These are phyloP conservation scores for Ametastegia equiseti DNA, from an alignment of 2,888 invertebrate species.

Conservation along the genomic window DNA sequence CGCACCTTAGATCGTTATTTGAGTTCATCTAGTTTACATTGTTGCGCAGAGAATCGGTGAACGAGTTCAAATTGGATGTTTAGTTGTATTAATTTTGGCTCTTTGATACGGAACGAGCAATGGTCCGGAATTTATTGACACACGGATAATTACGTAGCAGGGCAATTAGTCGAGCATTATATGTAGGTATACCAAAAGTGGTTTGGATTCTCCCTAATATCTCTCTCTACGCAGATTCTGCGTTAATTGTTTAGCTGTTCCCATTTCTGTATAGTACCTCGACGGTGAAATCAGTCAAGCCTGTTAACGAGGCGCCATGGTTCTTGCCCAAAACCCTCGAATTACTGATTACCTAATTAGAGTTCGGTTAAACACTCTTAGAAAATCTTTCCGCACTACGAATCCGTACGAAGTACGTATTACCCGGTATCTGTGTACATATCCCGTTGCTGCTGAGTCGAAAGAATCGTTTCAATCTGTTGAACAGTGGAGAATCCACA, in stretches of 20 bases:
- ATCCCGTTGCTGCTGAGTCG: background rate
- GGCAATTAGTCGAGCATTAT: background rate
- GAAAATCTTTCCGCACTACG: conserved; percentile 28
- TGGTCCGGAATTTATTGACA: background rate
- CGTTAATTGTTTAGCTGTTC: background rate
- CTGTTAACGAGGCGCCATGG: conserved; percentile 19
- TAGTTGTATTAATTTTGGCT: background rate
- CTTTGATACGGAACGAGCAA: background rate
- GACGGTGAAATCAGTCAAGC: conserved; percentile 24
- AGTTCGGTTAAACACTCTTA: conserved; percentile 7
- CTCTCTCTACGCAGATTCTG: background rate
- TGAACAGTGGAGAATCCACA: background rate
- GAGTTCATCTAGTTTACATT: conserved; percentile 25
- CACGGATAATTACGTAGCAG: background rate
- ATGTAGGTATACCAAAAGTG: background rate
- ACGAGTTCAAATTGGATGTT: background rate
- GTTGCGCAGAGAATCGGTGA: background rate
- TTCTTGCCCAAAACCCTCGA: conserved; percentile 11
- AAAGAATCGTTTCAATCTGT: background rate
- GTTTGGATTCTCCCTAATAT: background rate
- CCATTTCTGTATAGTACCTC: background rate
- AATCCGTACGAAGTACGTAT: background rate
- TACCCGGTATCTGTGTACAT: background rate
- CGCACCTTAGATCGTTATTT: conserved; percentile 36
- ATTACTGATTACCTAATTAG: conserved; percentile 28